phyloP scores from a whole-genome alignment of 2,888 invertebrate species.

The Cremastobaeus sp. region DNA sequence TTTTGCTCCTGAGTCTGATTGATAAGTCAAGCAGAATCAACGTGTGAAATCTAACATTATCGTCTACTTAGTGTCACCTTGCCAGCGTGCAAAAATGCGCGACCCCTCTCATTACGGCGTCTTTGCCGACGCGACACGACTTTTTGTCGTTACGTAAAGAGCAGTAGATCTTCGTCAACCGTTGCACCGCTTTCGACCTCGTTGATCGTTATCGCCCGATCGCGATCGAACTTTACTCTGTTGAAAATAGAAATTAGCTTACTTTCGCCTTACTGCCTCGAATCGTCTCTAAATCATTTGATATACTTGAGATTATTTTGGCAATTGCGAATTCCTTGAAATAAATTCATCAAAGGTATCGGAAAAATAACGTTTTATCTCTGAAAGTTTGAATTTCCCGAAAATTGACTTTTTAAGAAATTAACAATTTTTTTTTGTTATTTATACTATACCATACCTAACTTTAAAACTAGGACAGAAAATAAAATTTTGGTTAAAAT shows the following conservation, averaged over 20 bases:
- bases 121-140: constrained; percentile 1
- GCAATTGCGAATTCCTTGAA: no score
- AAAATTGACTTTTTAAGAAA: no score
- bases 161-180: constrained; percentile 53
- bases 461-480: no score
- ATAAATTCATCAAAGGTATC: no score
- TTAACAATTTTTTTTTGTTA: no score
- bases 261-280: constrained; percentile 54
- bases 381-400: no score
- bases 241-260: constrained; percentile 59
- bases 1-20: background rate
- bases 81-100: background rate
- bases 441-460: no score
- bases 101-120: constrained; percentile 4
- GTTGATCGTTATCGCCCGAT: constrained; percentile 52
- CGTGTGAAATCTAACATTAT: constrained; percentile 35
- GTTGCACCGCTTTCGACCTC: constrained; percentile 50
- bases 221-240: constrained; percentile 47
- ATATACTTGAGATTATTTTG: no score
- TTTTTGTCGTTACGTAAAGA: constrained; percentile 43
- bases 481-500: no score
- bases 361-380: no score
- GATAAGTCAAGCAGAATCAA: constrained; percentile 14
- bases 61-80: constrained; percentile 26
- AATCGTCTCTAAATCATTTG: constrained; percentile 52